These are phyloP conservation scores for Hymenopus coronatus DNA, from an alignment of 2,888 invertebrate genomes.

Conservation along the genomic window DNA sequence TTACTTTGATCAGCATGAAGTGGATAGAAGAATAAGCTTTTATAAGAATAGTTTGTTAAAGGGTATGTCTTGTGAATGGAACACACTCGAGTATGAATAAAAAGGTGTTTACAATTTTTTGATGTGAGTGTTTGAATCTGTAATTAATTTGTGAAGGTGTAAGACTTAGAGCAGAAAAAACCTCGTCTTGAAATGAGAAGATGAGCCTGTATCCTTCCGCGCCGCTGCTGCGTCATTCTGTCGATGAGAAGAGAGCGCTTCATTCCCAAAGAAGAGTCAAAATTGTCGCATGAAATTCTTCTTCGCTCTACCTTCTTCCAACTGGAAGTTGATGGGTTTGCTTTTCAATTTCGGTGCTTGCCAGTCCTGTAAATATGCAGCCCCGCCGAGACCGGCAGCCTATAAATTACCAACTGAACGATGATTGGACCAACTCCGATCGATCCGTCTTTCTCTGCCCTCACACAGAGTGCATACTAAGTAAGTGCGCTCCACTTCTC, in stretches of 20 bases:
- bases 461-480: neutral
- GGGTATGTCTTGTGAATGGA: too few relatives aligned
- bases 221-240: too few relatives aligned
- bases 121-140: too few relatives aligned
- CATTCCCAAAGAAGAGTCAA: neutral
- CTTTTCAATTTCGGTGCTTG: conserved; percentile 5
- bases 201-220: neutral
- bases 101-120: too few relatives aligned
- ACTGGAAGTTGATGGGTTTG: conserved; percentile 15
- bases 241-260: neutral
- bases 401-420: conserved; percentile 20
- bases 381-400: neutral
- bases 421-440: neutral
- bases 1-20: too few relatives aligned
- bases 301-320: neutral
- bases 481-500: neutral
- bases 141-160: too few relatives aligned
- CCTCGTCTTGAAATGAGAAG: too few relatives aligned
- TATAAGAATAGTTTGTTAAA: too few relatives aligned
- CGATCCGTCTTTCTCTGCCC: neutral
- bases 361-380: conserved; percentile 9
- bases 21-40: too few relatives aligned
- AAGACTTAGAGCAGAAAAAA: too few relatives aligned
- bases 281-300: neutral
- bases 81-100: too few relatives aligned